Base-by-base conservation (phyloP, 2,113 vertebrate genomes). In the Crypturellus undulatus region DNA sequence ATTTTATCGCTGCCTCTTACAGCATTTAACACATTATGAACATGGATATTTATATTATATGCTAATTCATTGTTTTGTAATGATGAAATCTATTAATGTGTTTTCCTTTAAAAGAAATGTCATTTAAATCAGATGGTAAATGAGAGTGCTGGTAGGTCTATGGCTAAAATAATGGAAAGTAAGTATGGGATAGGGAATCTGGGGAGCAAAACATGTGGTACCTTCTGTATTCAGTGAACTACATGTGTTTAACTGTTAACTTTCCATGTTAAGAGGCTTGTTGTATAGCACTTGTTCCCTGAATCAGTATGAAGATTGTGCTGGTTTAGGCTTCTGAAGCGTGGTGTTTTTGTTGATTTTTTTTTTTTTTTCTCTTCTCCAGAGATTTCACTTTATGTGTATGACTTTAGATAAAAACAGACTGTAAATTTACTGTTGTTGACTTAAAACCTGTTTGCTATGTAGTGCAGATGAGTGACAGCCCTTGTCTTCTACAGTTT, bases 241-340 rank as follows among this genome's bases (percentile, higher is more conserved):
- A 5, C 0, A 0, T 63, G 30, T 6, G 16, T 87, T 68, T 87
- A 69, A 42, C 21, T 63, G 2, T 18, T n/a, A 3, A 22, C 28
- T 83, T 73, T n/a, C 6, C 40, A 0, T n/a, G 36, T 4, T 70
- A 88, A 60, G 14, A 68, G 43, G 58, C 36, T 87, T 34, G 42
- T 21, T 64, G 12, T 32, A 10, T 65, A 79, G 42, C 84, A 76
- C 92, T 94, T 81, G 42, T 22, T 81, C 20, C 62, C 47, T 68
- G 22, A 69, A 68, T 79, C n/a, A 45, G n/a, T 69, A 54, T 65
- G 88, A 91, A 58, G 30, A 32, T 32, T 18, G 54, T 32, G 11
- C 58, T 77, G 54, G 20, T 93, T 47, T 42, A 52, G 26, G 26
- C 30, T 63, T 19, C 45, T 79, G 49, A 91, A 79, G 56, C 18